Percentiles rank a stretch among this genome's conserved stretches.
These are phyloP conservation scores for Odontesthes bonariensis DNA, from an alignment of 2,113 vertebrate genomes.

Conservation along the genomic window DNA sequence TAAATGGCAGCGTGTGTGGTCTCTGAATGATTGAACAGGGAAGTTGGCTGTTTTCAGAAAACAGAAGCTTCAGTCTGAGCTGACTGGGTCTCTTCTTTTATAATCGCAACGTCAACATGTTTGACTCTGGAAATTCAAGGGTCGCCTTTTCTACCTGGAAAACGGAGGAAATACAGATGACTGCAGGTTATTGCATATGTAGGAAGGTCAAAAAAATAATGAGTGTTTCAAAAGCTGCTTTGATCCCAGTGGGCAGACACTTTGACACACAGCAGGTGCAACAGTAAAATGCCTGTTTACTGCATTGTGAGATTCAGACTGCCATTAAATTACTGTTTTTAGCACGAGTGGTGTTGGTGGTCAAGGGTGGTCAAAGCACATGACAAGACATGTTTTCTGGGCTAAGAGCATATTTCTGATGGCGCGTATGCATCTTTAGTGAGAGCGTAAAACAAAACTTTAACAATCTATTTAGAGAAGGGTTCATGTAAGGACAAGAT, in stretches of 20 bases:
- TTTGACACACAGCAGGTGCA: slow-evolving; percentile 18
- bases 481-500: neutral
- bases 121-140: slow-evolving; percentile 5
- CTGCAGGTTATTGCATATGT: neutral
- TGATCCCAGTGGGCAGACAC: slow-evolving; percentile 14
- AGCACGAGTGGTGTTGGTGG: neutral
- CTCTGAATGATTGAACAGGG: slow-evolving; percentile 61
- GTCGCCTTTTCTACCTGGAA: slow-evolving; percentile 13
- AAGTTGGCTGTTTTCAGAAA: slow-evolving; percentile 67
- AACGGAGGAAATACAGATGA: slow-evolving; percentile 26
- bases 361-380: neutral
- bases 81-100: slow-evolving; percentile 18
- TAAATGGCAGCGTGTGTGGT: slow-evolving; percentile 53
- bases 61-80: neutral
- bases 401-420: neutral
- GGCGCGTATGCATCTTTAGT: neutral
- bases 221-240: slow-evolving; percentile 22
- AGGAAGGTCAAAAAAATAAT: slow-evolving; percentile 23
- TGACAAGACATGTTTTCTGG: neutral
- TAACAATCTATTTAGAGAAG: neutral
- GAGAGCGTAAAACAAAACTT: neutral
- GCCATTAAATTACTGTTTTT: slow-evolving; percentile 33
- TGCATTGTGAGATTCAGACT: slow-evolving; percentile 13
- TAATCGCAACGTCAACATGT: slow-evolving; percentile 15
- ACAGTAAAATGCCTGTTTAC: slow-evolving; percentile 27